phyloP scores from a whole-genome alignment of 2,113 vertebrate species.

The Phainopepla nitens region DNA sequence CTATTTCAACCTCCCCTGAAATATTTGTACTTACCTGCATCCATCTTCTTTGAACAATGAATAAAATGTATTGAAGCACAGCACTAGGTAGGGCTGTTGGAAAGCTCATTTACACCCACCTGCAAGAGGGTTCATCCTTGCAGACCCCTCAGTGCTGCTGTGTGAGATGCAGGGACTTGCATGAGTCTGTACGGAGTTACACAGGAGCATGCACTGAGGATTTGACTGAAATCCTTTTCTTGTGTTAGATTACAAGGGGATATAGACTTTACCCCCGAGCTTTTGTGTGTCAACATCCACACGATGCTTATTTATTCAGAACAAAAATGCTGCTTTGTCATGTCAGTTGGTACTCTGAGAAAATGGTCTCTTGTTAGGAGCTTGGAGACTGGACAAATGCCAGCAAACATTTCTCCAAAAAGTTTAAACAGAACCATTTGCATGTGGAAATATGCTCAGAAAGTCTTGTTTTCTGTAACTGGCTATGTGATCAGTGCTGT shows the following conservation, averaged over 20 bases:
- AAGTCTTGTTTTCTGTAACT: slow-evolving; percentile 41
- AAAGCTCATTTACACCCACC: neutral
- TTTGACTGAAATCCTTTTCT: neutral
- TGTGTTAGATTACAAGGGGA: neutral
- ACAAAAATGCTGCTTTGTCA: neutral
- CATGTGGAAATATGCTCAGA: slow-evolving; percentile 31
- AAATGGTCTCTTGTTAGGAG: slow-evolving; percentile 4
- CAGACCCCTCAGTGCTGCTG: neutral
- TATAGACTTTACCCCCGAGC: neutral
- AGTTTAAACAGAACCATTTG: slow-evolving; percentile 23
- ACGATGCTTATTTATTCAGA: neutral
- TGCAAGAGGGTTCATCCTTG: neutral
- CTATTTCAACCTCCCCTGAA: neutral
- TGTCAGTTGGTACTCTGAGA: slow-evolving; percentile 4
- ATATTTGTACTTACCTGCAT: neutral
- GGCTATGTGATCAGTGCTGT: slow-evolving; percentile 45
- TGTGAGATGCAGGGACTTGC: neutral
- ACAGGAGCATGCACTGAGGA: neutral
- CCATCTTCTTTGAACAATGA: neutral
- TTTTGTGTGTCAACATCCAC: neutral
- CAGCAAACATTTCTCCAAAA: slow-evolving; percentile 37
- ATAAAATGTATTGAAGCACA: neutral
- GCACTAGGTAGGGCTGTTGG: neutral
- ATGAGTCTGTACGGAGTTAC: neutral
- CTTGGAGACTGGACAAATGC: neutral